phyloP scores from a whole-genome alignment of 2,797 vertebrate species.

The Mus minutoides region DNA sequence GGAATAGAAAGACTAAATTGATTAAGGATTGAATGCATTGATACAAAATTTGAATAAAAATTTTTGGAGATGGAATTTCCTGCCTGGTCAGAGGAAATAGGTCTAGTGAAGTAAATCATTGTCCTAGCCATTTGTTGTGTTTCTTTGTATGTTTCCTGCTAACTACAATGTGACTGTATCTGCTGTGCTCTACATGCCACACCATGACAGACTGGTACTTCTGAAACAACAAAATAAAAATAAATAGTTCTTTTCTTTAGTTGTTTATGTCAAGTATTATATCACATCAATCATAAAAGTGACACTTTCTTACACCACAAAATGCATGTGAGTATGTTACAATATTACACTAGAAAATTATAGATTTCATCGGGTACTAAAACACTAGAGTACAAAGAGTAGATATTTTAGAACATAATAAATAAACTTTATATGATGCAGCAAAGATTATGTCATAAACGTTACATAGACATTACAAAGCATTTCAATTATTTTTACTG shows the following conservation, averaged over 20 bases:
- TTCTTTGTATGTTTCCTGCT: neutral
- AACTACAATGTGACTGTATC: neutral
- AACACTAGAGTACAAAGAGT: neutral
- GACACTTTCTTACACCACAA: neutral
- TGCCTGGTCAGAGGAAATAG: neutral
- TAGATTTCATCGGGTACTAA: neutral
- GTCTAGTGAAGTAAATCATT: neutral
- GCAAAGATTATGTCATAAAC: neutral
- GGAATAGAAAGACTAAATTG: neutral
- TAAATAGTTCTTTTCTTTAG: neutral
- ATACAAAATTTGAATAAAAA: neutral
- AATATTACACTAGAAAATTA: constrained; percentile 14
- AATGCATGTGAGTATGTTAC: neutral
- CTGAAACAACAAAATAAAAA: neutral
- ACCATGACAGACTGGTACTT: neutral
- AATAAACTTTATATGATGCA: neutral
- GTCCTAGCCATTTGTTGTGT: neutral
- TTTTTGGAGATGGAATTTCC: neutral
- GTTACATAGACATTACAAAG: neutral
- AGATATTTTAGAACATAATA: neutral
- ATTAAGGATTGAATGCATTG: neutral
- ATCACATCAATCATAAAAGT: neutral
- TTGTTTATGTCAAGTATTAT: neutral
- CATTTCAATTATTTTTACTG: constrained; percentile 25
- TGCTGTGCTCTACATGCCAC: neutral